Evolutionary conservation across 1,140 invertebrate species (phyloP).

Genomic region (Dolichoris vasculosae): DNA sequence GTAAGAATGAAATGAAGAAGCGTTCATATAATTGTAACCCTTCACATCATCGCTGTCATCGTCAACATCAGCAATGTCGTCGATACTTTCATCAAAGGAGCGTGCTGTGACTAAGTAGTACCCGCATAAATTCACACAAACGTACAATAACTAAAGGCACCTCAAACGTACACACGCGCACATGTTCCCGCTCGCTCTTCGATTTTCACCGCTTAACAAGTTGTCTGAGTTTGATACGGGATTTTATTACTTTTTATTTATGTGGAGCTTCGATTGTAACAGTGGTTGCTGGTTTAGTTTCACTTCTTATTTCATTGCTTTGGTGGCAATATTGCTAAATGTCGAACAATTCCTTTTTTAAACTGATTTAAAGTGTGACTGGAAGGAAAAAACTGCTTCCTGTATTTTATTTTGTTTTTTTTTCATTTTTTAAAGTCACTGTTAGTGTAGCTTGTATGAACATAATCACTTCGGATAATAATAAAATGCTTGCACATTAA

Average conservation of each 20-base stretch:
- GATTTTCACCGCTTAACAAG: slow-evolving; percentile 7
- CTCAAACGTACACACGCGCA: background rate
- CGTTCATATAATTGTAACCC: slow-evolving; percentile 37
- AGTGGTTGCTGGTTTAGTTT: background rate
- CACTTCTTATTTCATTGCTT: background rate
- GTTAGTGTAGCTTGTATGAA: too few species aligned
- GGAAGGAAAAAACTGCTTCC: background rate
- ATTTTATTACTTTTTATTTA: slow-evolving; percentile 29
- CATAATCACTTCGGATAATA: too few species aligned
- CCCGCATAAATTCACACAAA: slow-evolving; percentile 46
- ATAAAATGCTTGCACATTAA: too few species aligned
- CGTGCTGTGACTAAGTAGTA: slow-evolving; percentile 24
- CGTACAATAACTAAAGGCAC: background rate
- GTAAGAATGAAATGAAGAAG: background rate
- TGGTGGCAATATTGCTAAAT: background rate
- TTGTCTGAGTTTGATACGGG: slow-evolving; percentile 15
- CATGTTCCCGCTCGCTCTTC: background rate
- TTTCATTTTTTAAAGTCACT: too few species aligned
- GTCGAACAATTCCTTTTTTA: background rate
- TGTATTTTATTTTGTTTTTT: too few species aligned
- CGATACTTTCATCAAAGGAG: slow-evolving; percentile 17
- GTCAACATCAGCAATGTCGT: background rate
- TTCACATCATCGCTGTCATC: background rate
- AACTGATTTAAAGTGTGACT: background rate
- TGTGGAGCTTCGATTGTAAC: background rate